Base-by-base conservation (phyloP, 2,888 invertebrate genomes). In the Drosophila kanekoi region DNA sequence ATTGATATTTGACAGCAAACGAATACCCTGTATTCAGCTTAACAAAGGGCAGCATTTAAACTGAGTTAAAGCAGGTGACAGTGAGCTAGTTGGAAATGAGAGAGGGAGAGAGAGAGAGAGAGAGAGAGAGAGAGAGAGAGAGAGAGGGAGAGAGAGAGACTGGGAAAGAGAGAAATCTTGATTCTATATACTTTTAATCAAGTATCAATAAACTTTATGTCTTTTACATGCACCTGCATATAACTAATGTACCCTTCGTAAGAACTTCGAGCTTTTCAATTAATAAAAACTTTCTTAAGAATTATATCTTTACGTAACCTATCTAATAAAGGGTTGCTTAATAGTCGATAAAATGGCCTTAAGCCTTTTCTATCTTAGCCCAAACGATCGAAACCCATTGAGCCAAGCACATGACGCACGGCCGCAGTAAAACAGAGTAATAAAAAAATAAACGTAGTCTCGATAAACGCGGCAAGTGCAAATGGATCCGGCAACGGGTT, bases 401-500 rank as follows among this genome's bases (percentile, higher is more conserved):
- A 58, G 59, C 38, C 40, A 68, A 44, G 69, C 44, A 69, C 33
- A 33, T 52, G 67, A 72, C 64, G 72, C 64, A 52, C 43, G 18
- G 33, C 14, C 13, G 16, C 20, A 11, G 23, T 52, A 72, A 52
- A 53, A 16, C 48, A 14, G 14, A 53, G 48, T 66, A 57, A 68
- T 68, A 48, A 57, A 45, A 45, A 60, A 18, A 52, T n/a, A 56
- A 54, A 49, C 35, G 48, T 48, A 43, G 49, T 28, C 32, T 45
- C 23, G 47, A 53, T 59, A 61, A 67, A 63, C 32, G 47, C 40
- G 61, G 49, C 75, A 81, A 81, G 78, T 81, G 75, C 62, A 47
- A 65, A 61, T 70, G 57, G 72, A 60, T 65, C 65, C 58, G 75
- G 61, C 51, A 68, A 48, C 52, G 60, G 40, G 59, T 61, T 60